phyloP scores from a whole-genome alignment of 2,113 vertebrate genomes.

The Pyrgilauda ruficollis region DNA sequence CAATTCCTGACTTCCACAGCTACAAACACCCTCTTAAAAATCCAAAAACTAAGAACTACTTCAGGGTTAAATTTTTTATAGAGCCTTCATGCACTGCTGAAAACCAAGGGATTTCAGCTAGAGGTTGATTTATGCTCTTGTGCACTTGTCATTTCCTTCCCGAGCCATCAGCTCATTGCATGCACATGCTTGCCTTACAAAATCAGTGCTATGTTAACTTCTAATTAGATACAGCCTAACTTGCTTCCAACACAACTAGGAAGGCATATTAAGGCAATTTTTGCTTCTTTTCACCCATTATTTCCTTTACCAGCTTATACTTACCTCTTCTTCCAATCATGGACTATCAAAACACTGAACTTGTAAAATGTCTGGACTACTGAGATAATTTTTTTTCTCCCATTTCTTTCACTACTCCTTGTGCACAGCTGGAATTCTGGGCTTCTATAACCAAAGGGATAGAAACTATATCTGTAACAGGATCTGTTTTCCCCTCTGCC shows the following conservation, averaged over 20 bases:
- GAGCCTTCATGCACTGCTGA: background rate
- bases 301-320: background rate
- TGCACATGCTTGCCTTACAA: slow-evolving; percentile 32
- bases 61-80: slow-evolving; percentile 15
- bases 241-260: background rate
- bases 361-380: background rate
- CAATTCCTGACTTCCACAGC: background rate
- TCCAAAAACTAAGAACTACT: background rate
- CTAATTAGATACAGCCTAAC: slow-evolving; percentile 18
- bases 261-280: background rate
- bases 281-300: background rate
- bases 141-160: slow-evolving; percentile 50
- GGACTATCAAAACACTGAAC: background rate
- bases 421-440: background rate
- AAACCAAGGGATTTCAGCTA: slow-evolving; percentile 19
- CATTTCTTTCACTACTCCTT: background rate
- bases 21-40: background rate
- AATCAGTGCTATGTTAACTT: slow-evolving; percentile 6
- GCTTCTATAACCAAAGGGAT: background rate
- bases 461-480: background rate
- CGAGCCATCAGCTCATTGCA: background rate
- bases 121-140: slow-evolving; percentile 36
- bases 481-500: background rate
- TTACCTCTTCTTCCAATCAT: background rate
- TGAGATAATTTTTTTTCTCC: background rate